Percentiles rank a stretch among this genome's conserved stretches.
Conservation (phyloP, 2,113 vertebrate genomes). For the Crotalus tigris region DNA sequence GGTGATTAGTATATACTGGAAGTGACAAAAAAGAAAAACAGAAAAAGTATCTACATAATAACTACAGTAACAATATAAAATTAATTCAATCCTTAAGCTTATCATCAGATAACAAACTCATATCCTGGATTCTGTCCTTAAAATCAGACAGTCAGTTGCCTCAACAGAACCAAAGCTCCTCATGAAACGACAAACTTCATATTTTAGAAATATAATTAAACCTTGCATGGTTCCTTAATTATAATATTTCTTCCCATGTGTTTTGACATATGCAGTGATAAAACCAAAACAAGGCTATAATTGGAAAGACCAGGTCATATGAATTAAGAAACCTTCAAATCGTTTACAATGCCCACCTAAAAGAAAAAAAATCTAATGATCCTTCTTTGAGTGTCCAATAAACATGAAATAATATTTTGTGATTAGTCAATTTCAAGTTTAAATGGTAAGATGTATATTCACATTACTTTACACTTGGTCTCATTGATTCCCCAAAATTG, state of each 20-base stretch:
- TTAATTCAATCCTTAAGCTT: background rate
- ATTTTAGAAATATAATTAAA: background rate
- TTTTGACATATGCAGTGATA: background rate
- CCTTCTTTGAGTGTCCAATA: background rate
- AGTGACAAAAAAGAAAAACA: background rate
- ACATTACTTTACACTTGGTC: background rate
- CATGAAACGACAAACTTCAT: background rate
- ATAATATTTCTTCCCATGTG: background rate
- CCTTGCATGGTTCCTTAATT: background rate
- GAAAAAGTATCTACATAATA: background rate
- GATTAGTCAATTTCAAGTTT: background rate
- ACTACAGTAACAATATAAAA: background rate
- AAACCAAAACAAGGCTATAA: background rate
- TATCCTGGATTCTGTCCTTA: background rate
- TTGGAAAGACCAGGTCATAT: background rate
- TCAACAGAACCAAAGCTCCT: background rate
- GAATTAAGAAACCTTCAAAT: background rate
- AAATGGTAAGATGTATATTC: background rate
- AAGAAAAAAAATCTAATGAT: background rate
- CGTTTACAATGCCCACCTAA: background rate
- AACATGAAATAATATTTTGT: background rate
- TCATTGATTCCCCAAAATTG: background rate
- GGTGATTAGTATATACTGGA: background rate
- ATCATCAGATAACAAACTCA: background rate
- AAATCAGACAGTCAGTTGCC: background rate